Conservation (phyloP, 2,797 vertebrate species). For the Hydrocynus forskahlii region DNA sequence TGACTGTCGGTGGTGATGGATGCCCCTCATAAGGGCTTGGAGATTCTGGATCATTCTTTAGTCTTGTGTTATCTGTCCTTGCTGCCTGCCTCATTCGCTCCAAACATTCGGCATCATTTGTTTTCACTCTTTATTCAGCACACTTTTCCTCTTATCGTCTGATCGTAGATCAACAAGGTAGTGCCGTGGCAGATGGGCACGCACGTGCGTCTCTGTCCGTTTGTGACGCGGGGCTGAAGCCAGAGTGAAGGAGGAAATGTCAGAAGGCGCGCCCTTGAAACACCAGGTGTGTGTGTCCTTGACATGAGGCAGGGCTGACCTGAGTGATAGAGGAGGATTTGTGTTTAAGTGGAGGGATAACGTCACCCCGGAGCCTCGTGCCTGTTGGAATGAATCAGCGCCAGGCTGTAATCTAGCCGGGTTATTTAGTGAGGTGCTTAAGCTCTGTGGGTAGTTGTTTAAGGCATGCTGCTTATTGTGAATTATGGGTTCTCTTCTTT, state of each 20-base stretch:
- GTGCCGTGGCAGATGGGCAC: conserved; percentile 37
- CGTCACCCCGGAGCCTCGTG: conserved; percentile 27
- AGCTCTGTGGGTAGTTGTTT: conserved; percentile 50
- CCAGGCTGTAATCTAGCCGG: conserved; percentile 33
- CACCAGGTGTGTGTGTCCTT: conserved; percentile 19
- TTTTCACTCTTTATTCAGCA: conserved; percentile 58
- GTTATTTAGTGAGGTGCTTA: conserved; percentile 51
- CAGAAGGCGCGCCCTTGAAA: conserved; percentile 18
- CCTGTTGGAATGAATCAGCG: conserved; percentile 47
- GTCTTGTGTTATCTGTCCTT: conserved; percentile 66
- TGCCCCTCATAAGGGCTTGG: conserved; percentile 80
- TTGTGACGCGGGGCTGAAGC: conserved; percentile 16
- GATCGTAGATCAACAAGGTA: conserved; percentile 53
- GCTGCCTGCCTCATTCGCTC: conserved; percentile 50
- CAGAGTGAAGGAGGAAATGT: conserved; percentile 16
- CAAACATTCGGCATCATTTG: conserved; percentile 52
- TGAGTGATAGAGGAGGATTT: conserved; percentile 26
- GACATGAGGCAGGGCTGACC: conserved; percentile 4
- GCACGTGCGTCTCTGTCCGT: conserved; percentile 36
- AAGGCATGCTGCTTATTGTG: conserved; percentile 57
- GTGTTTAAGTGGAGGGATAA: conserved; percentile 25
- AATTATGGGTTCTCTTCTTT: conserved; percentile 58
- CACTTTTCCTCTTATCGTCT: conserved; percentile 47
- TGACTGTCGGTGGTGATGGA: conserved; percentile 76
- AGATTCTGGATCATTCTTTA: conserved; percentile 79